Evolutionary conservation across 2,888 invertebrate species (phyloP).

Genomic region (Heliconius cydno): DNA sequence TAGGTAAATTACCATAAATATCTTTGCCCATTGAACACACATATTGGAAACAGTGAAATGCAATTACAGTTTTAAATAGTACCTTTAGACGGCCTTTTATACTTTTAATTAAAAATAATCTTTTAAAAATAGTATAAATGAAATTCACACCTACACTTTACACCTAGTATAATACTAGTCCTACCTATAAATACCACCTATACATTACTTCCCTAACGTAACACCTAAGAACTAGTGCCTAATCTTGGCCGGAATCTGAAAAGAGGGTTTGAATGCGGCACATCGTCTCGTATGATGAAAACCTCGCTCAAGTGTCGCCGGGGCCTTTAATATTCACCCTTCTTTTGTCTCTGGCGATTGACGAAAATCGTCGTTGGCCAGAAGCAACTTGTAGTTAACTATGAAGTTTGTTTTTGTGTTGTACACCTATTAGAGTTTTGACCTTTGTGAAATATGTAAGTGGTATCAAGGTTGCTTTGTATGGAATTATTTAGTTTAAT

Average conservation of each 20-base stretch:
- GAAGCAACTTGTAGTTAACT: conserved; percentile 48
- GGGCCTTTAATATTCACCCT: conserved; percentile 79
- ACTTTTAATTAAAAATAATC: neutral
- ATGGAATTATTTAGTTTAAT: neutral
- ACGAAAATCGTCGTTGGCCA: conserved; percentile 73
- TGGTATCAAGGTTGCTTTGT: neutral
- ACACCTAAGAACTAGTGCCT: conserved; percentile 78
- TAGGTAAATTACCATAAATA: too few species aligned
- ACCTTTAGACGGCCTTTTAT: too few species aligned
- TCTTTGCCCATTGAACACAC: too few species aligned
- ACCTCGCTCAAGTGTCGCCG: conserved; percentile 74
- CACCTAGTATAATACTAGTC: neutral
- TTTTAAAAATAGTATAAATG: neutral
- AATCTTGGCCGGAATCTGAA: conserved; percentile 81
- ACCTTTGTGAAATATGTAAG: conserved; percentile 35
- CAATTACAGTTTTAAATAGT: too few species aligned
- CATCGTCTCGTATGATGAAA: conserved; percentile 78
- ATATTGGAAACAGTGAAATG: too few species aligned
- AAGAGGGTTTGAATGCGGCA: conserved; percentile 75
- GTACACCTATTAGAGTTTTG: conserved; percentile 33
- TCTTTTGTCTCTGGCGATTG: conserved; percentile 77
- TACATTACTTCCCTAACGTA: conserved; percentile 57
- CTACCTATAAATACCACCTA: neutral
- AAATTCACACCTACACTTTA: neutral
- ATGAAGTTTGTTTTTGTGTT: conserved; percentile 62